Conservation (phyloP, 2,797 vertebrate species). For the Odontamblyopus lacepedii region DNA sequence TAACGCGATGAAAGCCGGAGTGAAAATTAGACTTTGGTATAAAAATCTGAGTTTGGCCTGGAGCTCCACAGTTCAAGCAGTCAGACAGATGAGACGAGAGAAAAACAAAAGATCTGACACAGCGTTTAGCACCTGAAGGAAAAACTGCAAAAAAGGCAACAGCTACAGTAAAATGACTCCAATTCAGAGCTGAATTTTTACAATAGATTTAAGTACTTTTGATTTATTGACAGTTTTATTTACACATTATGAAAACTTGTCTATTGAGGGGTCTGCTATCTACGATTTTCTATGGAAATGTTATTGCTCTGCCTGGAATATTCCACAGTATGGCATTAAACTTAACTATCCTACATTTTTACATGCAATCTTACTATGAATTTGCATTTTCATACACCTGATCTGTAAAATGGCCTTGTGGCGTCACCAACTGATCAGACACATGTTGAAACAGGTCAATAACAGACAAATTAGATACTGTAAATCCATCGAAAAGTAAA, state of each 20-base stretch:
- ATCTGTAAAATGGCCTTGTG: no score
- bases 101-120: slow-evolving; percentile 27
- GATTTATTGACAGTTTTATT: background rate
- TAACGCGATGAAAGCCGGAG: slow-evolving; percentile 33
- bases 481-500: background rate
- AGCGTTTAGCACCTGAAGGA: slow-evolving; percentile 38
- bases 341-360: no score
- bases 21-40: slow-evolving; percentile 41
- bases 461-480: slow-evolving; percentile 10
- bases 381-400: no score
- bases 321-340: no score
- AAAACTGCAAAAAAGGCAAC: background rate
- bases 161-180: background rate
- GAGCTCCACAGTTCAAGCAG: slow-evolving; percentile 20
- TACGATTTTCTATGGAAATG: no score
- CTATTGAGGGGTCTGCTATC: no score
- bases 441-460: slow-evolving; percentile 4
- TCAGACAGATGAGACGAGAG: slow-evolving; percentile 33
- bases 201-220: background rate
- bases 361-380: no score
- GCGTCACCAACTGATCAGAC: no score
- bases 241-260: background rate
- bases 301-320: no score
- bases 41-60: slow-evolving; percentile 39
- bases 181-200: background rate